Base-by-base conservation (phyloP, 92 coral and sea anemone species). In the Zoanthus sociatus region DNA sequence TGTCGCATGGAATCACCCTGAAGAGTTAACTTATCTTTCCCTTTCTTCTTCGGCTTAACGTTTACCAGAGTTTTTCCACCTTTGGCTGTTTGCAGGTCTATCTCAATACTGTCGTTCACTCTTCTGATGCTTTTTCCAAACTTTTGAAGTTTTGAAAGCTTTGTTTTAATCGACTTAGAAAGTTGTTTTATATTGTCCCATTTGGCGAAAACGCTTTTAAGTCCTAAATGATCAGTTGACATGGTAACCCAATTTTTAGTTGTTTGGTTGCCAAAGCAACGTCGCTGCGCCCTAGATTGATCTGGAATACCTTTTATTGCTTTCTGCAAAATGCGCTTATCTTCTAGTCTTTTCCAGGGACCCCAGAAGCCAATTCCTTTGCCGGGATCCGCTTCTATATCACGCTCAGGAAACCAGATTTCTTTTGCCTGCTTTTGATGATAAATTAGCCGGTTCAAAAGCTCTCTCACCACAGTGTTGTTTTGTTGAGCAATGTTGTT, bases 331-430 rank as follows among this genome's bases (percentile, higher is more conserved):
- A 85, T 32, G 14, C 56, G 21, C 17, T 90, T 71, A 47, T 71
- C 42, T 71, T 78, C 73, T 66, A 90, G 64, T 8, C 46, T 66
- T 45, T 67, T 87, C 99, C 99, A 97, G 3, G 98, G 97, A 3
- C 94, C 92, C 99, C 99, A 97, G 70, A 87, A 93, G 9, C 96
- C 98, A 4, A 86, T 64, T 30, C 67, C 86, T 64, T 54, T 14
- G 1, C 82, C 86, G 46, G 98, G 98, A 55, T 92, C 87, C 0
- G 97, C 97, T 2, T 48, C 54, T 0, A 88, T 82, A 63, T 97
- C 99, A 18, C 94, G 87, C 21, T 92, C 94, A 3, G 99, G 99
- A 66, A 89, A 95, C 93, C 93, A 89, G n/a, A 91, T 92, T 42
- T 97, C 89, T 31, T 87, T 86, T 9, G 91, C 97, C 45, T 79